phyloP scores from a whole-genome alignment of 2,113 vertebrate species.

The Lophotis ruficrista region DNA sequence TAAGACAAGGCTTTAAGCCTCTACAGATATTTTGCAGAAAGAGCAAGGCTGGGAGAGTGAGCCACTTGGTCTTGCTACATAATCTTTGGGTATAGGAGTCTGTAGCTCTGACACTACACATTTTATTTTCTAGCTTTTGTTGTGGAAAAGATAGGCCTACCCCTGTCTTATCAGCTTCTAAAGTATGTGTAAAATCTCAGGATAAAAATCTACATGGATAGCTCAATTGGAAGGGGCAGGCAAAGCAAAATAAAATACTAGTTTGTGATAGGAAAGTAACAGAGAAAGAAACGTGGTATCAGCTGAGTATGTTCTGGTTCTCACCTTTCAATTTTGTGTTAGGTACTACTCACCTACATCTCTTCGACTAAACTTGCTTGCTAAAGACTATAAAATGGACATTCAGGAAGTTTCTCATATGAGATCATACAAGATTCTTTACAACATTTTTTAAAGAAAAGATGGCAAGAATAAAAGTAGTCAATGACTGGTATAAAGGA shows the following conservation, averaged over 20 bases:
- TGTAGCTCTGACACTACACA: not conserved
- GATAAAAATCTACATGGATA: not conserved
- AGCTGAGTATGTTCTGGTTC: not conserved
- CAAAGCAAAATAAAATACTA: not conserved
- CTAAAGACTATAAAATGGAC: not conserved
- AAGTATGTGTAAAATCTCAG: not conserved
- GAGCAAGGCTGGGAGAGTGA: too few relatives aligned
- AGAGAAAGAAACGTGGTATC: not conserved
- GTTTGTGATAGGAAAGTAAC: not conserved
- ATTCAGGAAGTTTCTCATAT: not conserved
- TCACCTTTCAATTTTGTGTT: not conserved
- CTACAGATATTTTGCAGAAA: not conserved
- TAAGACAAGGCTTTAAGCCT: not conserved
- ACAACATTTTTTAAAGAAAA: not conserved
- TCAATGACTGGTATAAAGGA: not conserved
- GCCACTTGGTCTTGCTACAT: not conserved
- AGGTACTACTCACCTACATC: not conserved
- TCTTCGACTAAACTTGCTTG: not conserved
- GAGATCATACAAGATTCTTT: not conserved
- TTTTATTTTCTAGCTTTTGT: not conserved
- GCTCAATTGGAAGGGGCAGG: fast-evolving
- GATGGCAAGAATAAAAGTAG: not conserved
- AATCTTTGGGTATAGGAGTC: not conserved
- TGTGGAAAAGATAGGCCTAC: not conserved
- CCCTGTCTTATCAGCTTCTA: not conserved